Evolutionary conservation across 2,113 vertebrate species (phyloP).

Genomic region (Hippocampus abdominalis): DNA sequence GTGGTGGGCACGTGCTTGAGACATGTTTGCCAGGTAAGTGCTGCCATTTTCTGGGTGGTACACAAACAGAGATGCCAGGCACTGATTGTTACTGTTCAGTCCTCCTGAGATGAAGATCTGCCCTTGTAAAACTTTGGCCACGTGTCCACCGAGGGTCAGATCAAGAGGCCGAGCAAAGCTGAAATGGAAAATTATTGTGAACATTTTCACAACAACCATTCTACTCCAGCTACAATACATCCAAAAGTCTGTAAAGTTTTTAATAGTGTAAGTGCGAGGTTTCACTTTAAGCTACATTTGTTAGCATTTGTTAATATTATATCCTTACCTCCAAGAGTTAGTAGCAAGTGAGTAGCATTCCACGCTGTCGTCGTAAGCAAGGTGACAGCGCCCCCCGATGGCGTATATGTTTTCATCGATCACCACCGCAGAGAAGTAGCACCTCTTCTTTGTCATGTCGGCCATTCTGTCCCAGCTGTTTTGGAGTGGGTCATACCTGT

Average conservation of each 20-base stretch:
- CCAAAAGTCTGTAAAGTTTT: too few relatives aligned
- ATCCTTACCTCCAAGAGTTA: constrained; percentile 68
- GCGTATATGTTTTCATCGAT: constrained; percentile 57
- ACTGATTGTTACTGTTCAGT: constrained; percentile 38
- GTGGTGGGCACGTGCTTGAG: constrained; percentile 65
- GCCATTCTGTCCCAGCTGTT: constrained; percentile 64
- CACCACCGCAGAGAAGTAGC: constrained; percentile 60
- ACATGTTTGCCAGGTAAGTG: constrained; percentile 64
- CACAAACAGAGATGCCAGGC: constrained; percentile 56
- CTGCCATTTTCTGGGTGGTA: constrained; percentile 69
- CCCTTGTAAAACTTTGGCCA: constrained; percentile 51
- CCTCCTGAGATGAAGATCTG: constrained; percentile 71
- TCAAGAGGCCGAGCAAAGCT: constrained; percentile 61
- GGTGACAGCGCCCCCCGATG: constrained; percentile 60
- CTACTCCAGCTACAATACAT: neutral
- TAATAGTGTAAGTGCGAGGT: too few relatives aligned
- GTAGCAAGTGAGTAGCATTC: constrained; percentile 61
- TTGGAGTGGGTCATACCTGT: constrained; percentile 62
- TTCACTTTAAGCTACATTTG: neutral
- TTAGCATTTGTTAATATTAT: neutral
- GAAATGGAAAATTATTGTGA: constrained; percentile 15
- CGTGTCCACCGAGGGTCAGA: constrained; percentile 54
- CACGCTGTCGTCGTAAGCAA: constrained; percentile 52
- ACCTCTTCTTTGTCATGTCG: constrained; percentile 59
- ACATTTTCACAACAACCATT: neutral